These are phyloP conservation scores for Tretioscincus oriximinensis DNA, from an alignment of 2,113 vertebrate species.

Conservation along the genomic window DNA sequence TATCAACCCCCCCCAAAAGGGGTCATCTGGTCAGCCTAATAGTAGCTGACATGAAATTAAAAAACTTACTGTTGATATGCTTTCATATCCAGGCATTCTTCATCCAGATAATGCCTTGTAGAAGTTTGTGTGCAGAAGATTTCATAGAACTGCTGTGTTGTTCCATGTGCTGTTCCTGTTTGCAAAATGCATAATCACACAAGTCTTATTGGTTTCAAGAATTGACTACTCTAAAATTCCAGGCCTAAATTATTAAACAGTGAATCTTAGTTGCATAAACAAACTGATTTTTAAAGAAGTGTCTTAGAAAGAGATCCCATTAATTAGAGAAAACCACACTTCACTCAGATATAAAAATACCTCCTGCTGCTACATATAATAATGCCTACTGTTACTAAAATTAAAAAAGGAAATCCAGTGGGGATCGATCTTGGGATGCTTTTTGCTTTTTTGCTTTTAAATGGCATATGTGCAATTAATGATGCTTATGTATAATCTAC, in stretches of 20 bases:
- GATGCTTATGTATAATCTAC: background rate
- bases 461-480: background rate
- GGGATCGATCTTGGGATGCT: background rate
- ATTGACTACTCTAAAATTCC: background rate
- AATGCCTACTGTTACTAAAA: slow-evolving; percentile 22
- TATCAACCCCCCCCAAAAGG: no score
- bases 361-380: background rate
- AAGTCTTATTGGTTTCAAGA: background rate
- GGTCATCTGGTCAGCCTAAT: no score
- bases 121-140: background rate
- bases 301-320: slow-evolving; percentile 8
- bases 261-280: slow-evolving; percentile 5
- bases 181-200: background rate
- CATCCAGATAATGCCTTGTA: background rate
- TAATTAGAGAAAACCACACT: slow-evolving; percentile 13
- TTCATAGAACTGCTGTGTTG: background rate
- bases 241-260: background rate
- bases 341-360: background rate
- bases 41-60: no score
- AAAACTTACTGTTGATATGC: no score
- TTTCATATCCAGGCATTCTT: background rate
- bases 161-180: background rate
- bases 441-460: background rate
- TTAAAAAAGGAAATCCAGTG: slow-evolving; percentile 23
- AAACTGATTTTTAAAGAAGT: background rate